Percentiles rank a stretch among this genome's conserved stretches.
These are phyloP conservation scores for Eidolon dupreanum DNA, from an alignment of 2,797 vertebrate genomes.

Conservation along the genomic window DNA sequence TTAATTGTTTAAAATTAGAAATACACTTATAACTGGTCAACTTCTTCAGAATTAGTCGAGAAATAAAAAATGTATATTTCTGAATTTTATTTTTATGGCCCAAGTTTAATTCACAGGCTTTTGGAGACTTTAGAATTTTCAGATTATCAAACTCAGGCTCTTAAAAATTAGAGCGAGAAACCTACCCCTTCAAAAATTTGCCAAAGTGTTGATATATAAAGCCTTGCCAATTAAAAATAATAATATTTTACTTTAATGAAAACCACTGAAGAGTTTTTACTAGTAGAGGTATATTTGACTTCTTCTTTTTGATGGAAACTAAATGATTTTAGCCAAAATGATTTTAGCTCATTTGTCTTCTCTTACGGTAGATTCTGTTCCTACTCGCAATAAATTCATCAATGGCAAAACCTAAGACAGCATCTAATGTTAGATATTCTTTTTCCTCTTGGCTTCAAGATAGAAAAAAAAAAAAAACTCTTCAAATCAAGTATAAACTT, in stretches of 20 bases:
- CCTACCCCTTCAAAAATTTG: neutral
- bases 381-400: neutral
- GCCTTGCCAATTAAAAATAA: neutral
- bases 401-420: neutral
- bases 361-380: neutral
- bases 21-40: neutral
- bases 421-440: neutral
- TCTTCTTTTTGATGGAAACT: neutral
- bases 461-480: neutral
- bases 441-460: neutral
- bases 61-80: neutral
- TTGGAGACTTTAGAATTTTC: neutral
- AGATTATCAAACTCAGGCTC: neutral
- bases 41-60: slow-evolving; percentile 21
- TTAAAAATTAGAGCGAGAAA: neutral
- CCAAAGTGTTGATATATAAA: neutral
- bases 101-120: neutral
- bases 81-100: neutral
- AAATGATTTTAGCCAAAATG: neutral
- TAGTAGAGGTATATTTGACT: neutral
- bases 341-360: neutral
- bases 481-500: neutral
- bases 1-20: slow-evolving; percentile 1
- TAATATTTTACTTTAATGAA: neutral
- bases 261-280: neutral